Evolutionary conservation across 2,888 invertebrate species (phyloP).

Genomic region (Drosophila hawaiiensis): DNA sequence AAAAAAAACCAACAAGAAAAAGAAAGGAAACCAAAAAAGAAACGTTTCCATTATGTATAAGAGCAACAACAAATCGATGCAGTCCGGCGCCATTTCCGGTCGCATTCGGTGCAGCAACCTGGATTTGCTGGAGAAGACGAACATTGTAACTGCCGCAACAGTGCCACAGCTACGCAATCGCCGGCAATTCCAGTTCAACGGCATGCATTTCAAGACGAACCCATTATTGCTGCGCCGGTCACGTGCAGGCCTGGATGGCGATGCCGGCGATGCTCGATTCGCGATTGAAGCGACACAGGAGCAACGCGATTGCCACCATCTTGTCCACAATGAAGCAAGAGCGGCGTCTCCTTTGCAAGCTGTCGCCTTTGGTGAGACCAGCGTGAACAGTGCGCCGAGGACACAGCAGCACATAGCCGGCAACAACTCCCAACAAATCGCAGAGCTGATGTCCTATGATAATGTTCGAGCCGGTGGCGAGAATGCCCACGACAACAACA

Average conservation of each 20-base stretch:
- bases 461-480: constrained; percentile 15
- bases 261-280: constrained; percentile 24
- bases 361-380: not conserved
- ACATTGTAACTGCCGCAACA: constrained; percentile 31
- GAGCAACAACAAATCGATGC: not conserved
- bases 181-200: constrained; percentile 55
- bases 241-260: not conserved
- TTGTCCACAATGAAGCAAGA: not conserved
- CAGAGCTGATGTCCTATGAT: not conserved
- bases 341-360: not conserved
- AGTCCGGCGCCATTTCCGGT: not conserved
- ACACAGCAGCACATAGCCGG: not conserved
- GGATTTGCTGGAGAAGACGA: constrained; percentile 38
- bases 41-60: constrained; percentile 14
- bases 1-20: not conserved
- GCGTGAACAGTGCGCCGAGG: not conserved
- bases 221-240: constrained; percentile 18
- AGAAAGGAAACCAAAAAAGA: not conserved
- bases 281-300: not conserved
- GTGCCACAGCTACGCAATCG: constrained; percentile 37
- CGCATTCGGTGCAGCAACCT: constrained; percentile 17
- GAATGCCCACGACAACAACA: not conserved
- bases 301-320: not conserved
- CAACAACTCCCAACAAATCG: not conserved
- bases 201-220: constrained; percentile 42